Evolutionary conservation across 2,888 invertebrate genomes (phyloP).

Genomic region (Coleophora deauratella): DNA sequence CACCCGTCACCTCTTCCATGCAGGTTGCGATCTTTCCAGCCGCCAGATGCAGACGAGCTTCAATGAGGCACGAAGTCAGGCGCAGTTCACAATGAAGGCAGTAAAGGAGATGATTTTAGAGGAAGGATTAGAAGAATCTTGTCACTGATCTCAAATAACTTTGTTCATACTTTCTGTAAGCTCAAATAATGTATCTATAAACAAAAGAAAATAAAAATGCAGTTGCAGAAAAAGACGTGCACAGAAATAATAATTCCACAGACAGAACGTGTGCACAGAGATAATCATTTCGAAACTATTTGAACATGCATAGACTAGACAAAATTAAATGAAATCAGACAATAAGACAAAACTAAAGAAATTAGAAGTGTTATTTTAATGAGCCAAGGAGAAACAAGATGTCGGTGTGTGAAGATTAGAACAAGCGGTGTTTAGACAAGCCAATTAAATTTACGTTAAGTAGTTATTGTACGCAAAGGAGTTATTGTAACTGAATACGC

Average conservation of each 20-base stretch:
- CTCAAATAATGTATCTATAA: not conserved
- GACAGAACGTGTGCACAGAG: constrained; percentile 1
- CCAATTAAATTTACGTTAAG: too few species aligned
- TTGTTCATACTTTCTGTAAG: constrained; percentile 24
- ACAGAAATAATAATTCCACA: not conserved
- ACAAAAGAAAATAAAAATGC: not conserved
- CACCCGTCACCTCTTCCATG: constrained; percentile 67
- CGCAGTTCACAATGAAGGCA: constrained; percentile 27
- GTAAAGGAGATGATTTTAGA: constrained; percentile 22
- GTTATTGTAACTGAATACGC: too few species aligned
- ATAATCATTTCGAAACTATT: constrained; percentile 16
- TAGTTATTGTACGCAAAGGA: too few species aligned
- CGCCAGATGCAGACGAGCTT: constrained; percentile 48
- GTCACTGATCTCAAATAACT: constrained; percentile 72
- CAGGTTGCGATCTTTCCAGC: constrained; percentile 50
- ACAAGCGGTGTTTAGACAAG: too few species aligned
- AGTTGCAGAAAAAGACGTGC: constrained; percentile 11
- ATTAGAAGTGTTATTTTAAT: constrained; percentile 13
- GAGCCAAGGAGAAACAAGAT: constrained; percentile 16
- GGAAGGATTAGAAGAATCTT: constrained; percentile 54
- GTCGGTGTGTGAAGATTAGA: not conserved
- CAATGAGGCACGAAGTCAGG: constrained; percentile 37
- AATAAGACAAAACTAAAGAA: constrained; percentile 4
- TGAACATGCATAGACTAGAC: constrained; percentile 40
- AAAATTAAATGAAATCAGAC: constrained; percentile 69